A percentile compares a stretch with the other conserved stretches of the same genome.
Conservation (phyloP, 2,113 vertebrate species). For the Triplophysa tibetana region DNA sequence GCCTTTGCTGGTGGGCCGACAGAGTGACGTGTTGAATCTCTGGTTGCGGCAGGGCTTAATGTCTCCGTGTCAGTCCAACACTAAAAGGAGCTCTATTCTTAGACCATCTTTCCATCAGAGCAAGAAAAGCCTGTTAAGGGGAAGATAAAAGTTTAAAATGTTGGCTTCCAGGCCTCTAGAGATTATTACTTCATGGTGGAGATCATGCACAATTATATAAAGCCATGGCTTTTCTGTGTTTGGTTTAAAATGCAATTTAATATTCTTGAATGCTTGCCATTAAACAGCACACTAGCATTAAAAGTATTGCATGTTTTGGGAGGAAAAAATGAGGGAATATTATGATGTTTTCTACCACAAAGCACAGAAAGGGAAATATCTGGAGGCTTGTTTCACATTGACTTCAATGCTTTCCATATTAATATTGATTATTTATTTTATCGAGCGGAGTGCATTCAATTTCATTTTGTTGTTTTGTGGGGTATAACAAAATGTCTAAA, state of each 20-base stretch:
- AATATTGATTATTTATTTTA: neutral
- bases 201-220: neutral
- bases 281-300: too few species aligned
- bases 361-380: neutral
- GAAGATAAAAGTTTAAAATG: constrained; percentile 24
- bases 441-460: neutral
- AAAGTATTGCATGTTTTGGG: too few species aligned
- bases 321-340: neutral
- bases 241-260: neutral
- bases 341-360: neutral
- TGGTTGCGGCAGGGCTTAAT: constrained; percentile 2
- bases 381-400: neutral
- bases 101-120: constrained; percentile 12
- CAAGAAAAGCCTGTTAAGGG: constrained; percentile 1
- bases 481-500: neutral
- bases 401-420: neutral
- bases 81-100: constrained; percentile 36
- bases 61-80: constrained; percentile 15
- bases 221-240: neutral
- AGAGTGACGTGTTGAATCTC: constrained; percentile 14
- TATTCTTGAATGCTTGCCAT: neutral
- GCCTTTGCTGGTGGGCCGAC: constrained; percentile 23
- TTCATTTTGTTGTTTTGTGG: neutral
- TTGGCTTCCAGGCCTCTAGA: neutral
- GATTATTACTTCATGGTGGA: neutral